These are phyloP conservation scores for Bos indicus DNA, from an alignment of 2,113 vertebrate species.

Conservation along the genomic window DNA sequence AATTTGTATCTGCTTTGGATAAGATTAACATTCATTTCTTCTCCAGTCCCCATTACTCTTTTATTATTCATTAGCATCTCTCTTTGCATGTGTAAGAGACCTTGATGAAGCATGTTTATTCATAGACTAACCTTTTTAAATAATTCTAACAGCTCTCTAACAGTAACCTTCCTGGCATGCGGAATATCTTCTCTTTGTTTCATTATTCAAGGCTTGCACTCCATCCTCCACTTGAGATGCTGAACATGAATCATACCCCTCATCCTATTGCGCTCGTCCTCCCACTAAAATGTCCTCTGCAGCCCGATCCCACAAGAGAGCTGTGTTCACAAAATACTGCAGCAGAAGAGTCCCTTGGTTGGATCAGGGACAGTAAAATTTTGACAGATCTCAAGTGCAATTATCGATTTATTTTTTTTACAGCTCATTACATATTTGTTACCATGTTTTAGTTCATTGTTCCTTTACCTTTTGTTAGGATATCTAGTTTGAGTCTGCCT, in stretches of 20 bases:
- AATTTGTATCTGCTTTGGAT: conserved; percentile 90
- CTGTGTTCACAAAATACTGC: conserved; percentile 78
- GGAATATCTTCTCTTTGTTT: conserved; percentile 94
- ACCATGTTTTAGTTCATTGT: conserved; percentile 73
- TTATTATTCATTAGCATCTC: conserved; percentile 97
- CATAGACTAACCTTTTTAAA: conserved; percentile 99
- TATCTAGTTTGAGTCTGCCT: conserved; percentile 68
- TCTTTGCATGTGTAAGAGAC: conserved; percentile 91
- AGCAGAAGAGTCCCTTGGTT: conserved; percentile 72
- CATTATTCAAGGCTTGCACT: conserved; percentile 94
- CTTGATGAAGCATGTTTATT: conserved; percentile 99
- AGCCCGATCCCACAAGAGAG: conserved; percentile 80
- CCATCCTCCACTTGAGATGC: conserved; percentile 92
- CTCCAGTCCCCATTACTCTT: conserved; percentile 88
- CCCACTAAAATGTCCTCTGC: conserved; percentile 84
- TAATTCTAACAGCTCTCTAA: conserved; percentile 97
- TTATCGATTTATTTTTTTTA: conserved; percentile 71
- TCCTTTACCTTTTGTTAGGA: conserved; percentile 75
- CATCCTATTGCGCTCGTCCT: conserved; percentile 81
- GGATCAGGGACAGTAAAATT: conserved; percentile 66
- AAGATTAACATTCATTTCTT: conserved; percentile 90
- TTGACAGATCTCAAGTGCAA: conserved; percentile 68
- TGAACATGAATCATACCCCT: conserved; percentile 89
- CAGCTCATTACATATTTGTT: conserved; percentile 75
- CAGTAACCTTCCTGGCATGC: conserved; percentile 94